These are phyloP conservation scores for Thelaira solivaga DNA, from an alignment of 2,888 invertebrate genomes.

Conservation along the genomic window DNA sequence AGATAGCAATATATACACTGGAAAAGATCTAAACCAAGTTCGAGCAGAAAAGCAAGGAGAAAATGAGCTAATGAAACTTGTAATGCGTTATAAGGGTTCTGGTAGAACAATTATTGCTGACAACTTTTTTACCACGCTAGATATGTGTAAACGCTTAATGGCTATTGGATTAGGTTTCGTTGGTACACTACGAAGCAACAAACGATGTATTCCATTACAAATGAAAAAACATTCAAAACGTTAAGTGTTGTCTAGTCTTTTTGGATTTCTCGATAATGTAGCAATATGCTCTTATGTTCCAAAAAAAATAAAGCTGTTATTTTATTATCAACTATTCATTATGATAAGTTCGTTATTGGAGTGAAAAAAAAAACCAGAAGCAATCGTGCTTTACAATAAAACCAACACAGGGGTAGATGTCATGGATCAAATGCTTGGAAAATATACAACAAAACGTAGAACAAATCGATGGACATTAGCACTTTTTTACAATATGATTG, in stretches of 20 bases:
- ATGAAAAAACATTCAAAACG: slow-evolving; percentile 2
- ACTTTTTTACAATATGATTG: slow-evolving; percentile 15
- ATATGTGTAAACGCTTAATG: neutral
- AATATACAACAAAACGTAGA: slow-evolving; percentile 1
- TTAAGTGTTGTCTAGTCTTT: neutral
- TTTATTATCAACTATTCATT: neutral
- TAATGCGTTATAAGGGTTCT: neutral
- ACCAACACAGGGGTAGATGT: neutral
- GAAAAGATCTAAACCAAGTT: neutral
- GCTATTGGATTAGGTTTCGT: neutral
- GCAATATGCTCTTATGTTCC: slow-evolving; percentile 1
- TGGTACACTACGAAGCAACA: neutral
- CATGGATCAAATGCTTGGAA: slow-evolving; percentile 3
- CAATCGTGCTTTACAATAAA: neutral
- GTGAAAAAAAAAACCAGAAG: neutral
- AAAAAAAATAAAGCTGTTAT: neutral
- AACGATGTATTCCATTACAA: neutral
- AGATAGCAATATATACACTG: neutral
- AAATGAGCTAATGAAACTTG: too few species aligned
- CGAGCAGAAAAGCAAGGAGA: neutral
- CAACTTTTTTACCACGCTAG: neutral
- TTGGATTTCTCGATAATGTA: neutral
- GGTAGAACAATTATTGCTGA: slow-evolving; percentile 6
- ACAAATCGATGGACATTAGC: slow-evolving; percentile 15
- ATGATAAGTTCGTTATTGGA: neutral